Evolutionary conservation across 1,140 invertebrate species (phyloP).

Genomic region (Anadara kagoshimensis): DNA sequence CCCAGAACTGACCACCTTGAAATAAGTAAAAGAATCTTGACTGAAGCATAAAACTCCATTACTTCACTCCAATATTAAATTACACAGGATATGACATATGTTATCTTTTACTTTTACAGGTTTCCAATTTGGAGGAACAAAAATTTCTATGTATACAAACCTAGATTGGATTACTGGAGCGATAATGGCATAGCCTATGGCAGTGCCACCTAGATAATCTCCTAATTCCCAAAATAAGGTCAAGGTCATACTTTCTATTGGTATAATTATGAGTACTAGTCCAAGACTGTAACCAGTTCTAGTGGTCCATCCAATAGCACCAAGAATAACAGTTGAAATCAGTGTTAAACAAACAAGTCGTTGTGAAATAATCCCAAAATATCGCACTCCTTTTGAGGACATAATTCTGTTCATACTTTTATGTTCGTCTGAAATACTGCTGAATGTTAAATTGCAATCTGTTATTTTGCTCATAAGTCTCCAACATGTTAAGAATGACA

Average conservation of each 20-base stretch:
- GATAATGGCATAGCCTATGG: conserved; percentile 70
- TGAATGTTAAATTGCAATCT: conserved; percentile 62
- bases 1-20: too few relatives aligned
- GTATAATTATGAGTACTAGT: conserved; percentile 61
- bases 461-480: conserved; percentile 69
- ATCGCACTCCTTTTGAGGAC: conserved; percentile 69
- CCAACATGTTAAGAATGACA: conserved; percentile 66
- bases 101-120: too few relatives aligned
- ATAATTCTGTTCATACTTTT: conserved; percentile 67
- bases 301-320: conserved; percentile 67
- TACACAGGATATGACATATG: too few relatives aligned
- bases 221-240: conserved; percentile 69
- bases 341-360: conserved; percentile 63
- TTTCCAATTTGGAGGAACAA: too few relatives aligned
- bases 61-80: too few relatives aligned
- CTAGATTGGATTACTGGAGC: conserved; percentile 54
- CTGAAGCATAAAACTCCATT: too few relatives aligned
- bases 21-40: too few relatives aligned
- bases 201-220: conserved; percentile 67
- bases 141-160: too few relatives aligned
- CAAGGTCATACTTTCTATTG: conserved; percentile 63
- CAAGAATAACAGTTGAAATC: conserved; percentile 58
- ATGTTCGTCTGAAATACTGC: conserved; percentile 51
- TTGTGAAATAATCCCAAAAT: conserved; percentile 70
- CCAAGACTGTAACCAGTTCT: conserved; percentile 63